phyloP scores from a whole-genome alignment of 1,140 invertebrate species.

The Conus ventricosus region DNA sequence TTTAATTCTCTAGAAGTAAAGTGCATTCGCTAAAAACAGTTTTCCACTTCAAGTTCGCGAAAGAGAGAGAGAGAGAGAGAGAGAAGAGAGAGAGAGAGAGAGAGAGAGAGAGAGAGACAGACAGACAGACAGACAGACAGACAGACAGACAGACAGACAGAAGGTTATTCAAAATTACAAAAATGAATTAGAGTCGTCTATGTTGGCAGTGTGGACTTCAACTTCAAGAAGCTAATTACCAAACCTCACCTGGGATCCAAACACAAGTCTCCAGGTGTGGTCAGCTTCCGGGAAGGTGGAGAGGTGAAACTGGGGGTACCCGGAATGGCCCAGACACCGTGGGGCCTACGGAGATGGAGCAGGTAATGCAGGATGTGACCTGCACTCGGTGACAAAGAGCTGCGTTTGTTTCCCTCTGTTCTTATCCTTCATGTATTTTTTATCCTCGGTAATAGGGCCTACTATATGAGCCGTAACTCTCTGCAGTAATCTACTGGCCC shows the following conservation, averaged over 20 bases:
- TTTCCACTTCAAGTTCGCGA: neutral
- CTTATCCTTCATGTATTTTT: too few species aligned
- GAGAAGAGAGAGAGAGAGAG: neutral
- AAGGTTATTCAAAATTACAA: neutral
- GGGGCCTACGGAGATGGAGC: constrained; percentile 31
- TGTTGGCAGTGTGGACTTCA: constrained; percentile 43
- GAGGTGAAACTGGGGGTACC: constrained; percentile 52
- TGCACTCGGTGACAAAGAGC: too few species aligned
- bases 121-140: neutral
- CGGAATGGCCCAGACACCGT: constrained; percentile 28
- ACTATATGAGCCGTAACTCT: too few species aligned
- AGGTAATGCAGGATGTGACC: constrained; percentile 11
- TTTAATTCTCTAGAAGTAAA: neutral
- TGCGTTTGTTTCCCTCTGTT: neutral
- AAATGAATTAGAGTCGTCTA: neutral
- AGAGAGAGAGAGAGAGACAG: neutral
- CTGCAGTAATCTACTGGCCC: too few species aligned
- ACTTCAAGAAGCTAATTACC: constrained; percentile 47
- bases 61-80: neutral
- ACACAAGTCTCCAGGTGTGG: constrained; percentile 38
- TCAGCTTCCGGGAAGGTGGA: constrained; percentile 47
- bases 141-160: neutral
- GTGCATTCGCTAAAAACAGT: neutral
- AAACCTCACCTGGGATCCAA: constrained; percentile 30
- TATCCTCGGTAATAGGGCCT: too few species aligned